Percentiles rank a stretch among this genome's conserved stretches.
phyloP scores from a whole-genome alignment of 2,797 vertebrate species.

The Poeciliopsis turneri region DNA sequence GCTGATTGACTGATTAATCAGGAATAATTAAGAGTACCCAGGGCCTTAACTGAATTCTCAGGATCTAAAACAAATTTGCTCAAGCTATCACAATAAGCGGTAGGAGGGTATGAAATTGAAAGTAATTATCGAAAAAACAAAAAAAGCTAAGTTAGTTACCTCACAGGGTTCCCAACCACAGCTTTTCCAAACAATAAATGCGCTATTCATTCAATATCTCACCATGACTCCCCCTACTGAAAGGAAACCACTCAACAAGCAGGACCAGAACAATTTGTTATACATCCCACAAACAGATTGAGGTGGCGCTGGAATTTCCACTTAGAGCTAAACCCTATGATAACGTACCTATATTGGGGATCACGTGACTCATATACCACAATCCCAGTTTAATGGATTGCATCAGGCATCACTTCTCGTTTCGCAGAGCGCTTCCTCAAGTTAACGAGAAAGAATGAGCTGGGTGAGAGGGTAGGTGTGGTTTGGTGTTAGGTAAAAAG shows the following conservation, averaged over 20 bases:
- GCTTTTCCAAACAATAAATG: slow-evolving; percentile 37
- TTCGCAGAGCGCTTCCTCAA: slow-evolving; percentile 58
- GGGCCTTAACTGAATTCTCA: not conserved
- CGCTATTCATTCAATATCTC: slow-evolving; percentile 30
- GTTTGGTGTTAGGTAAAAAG: slow-evolving; percentile 5
- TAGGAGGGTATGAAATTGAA: not conserved
- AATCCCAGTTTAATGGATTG: slow-evolving; percentile 27
- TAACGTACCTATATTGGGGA: slow-evolving; percentile 22
- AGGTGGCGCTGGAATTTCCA: slow-evolving; percentile 60
- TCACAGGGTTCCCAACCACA: slow-evolving; percentile 37
- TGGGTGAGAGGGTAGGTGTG: not conserved
- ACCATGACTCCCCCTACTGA: slow-evolving; percentile 31
- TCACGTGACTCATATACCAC: slow-evolving; percentile 37
- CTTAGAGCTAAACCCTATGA: slow-evolving; percentile 5
- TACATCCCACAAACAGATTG: slow-evolving; percentile 1
- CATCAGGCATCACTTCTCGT: slow-evolving; percentile 56
- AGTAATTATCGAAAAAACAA: not conserved
- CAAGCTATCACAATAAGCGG: not conserved
- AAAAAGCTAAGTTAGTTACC: not conserved
- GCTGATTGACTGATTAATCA: not conserved
- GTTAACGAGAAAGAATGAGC: not conserved
- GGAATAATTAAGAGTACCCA: not conserved
- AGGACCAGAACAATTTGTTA: slow-evolving; percentile 40
- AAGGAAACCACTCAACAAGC: slow-evolving; percentile 37
- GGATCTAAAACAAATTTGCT: not conserved